phyloP scores from a whole-genome alignment of 2,797 vertebrate genomes.

The Eupleurogrammus muticus region DNA sequence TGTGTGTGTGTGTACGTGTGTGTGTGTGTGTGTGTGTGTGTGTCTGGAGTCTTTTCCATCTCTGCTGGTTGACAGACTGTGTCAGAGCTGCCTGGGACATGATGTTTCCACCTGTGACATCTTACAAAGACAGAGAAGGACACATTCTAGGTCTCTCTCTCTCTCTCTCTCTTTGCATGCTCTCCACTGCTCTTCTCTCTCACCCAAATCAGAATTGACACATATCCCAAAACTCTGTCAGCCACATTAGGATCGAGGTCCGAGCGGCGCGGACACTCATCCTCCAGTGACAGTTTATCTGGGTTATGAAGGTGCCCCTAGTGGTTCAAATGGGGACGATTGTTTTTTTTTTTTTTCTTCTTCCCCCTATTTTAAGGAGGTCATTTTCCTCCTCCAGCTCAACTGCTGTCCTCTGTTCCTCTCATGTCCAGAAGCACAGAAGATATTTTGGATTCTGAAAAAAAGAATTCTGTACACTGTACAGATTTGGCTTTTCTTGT shows the following conservation, averaged over 20 bases:
- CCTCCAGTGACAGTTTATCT: background rate
- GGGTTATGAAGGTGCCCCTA: slow-evolving; percentile 20
- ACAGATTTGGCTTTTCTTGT: no score
- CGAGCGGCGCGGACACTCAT: background rate
- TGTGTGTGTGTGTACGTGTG: slow-evolving; percentile 10
- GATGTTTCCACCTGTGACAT: slow-evolving; percentile 77
- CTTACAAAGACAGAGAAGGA: slow-evolving; percentile 65
- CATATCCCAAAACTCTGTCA: slow-evolving; percentile 39
- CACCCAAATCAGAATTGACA: slow-evolving; percentile 53
- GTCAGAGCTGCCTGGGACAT: slow-evolving; percentile 74
- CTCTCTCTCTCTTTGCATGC: slow-evolving; percentile 10
- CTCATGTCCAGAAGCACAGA: background rate
- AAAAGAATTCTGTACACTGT: no score
- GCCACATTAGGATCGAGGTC: slow-evolving; percentile 21
- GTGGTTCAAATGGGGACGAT: slow-evolving; percentile 7
- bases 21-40: slow-evolving; percentile 41
- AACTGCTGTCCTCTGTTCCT: background rate
- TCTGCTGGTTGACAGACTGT: slow-evolving; percentile 71
- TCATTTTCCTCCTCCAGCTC: background rate
- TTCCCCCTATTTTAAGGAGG: background rate
- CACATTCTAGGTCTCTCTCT: slow-evolving; percentile 47
- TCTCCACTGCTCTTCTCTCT: slow-evolving; percentile 31
- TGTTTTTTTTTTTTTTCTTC: background rate
- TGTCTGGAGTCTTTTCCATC: slow-evolving; percentile 62
- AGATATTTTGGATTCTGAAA: background rate